A percentile compares a stretch with the other conserved stretches of the same genome.
phyloP scores from a whole-genome alignment of 2,113 vertebrate genomes.

The Rhea americana region DNA sequence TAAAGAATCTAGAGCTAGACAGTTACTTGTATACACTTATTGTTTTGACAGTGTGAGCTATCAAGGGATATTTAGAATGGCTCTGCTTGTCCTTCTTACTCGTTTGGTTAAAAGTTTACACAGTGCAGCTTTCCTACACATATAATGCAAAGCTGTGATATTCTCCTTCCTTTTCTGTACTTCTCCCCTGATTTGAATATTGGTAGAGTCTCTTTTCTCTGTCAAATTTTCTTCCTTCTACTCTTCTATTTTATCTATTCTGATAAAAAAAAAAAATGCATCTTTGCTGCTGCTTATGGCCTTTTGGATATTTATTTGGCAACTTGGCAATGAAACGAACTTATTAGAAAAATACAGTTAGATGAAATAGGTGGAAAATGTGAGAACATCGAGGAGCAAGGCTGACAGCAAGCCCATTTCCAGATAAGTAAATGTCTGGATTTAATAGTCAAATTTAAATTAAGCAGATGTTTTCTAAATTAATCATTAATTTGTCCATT shows the following conservation, averaged over 20 bases:
- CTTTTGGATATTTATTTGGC: not conserved
- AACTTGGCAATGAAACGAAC: not conserved
- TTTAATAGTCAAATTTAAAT: conserved; percentile 43
- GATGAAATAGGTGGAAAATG: not conserved
- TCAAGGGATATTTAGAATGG: not conserved
- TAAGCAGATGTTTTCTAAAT: conserved; percentile 17
- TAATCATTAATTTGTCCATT: not conserved
- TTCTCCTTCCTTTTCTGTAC: not conserved
- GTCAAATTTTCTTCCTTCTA: not conserved
- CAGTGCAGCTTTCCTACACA: not conserved
- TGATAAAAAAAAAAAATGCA: not conserved
- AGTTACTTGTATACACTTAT: not conserved
- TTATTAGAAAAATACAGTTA: not conserved
- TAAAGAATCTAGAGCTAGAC: not conserved
- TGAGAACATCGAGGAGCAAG: not conserved
- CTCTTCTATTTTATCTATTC: not conserved
- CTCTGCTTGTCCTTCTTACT: not conserved
- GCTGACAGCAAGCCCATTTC: not conserved
- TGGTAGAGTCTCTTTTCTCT: not conserved
- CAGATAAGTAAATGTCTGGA: conserved; percentile 3
- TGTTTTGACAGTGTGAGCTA: not conserved
- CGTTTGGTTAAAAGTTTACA: not conserved
- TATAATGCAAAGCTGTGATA: not conserved
- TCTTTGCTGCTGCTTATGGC: not conserved
- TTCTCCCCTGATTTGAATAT: not conserved